Base-by-base conservation (phyloP, 1,140 invertebrate species). In the Brachionus koreanus region DNA sequence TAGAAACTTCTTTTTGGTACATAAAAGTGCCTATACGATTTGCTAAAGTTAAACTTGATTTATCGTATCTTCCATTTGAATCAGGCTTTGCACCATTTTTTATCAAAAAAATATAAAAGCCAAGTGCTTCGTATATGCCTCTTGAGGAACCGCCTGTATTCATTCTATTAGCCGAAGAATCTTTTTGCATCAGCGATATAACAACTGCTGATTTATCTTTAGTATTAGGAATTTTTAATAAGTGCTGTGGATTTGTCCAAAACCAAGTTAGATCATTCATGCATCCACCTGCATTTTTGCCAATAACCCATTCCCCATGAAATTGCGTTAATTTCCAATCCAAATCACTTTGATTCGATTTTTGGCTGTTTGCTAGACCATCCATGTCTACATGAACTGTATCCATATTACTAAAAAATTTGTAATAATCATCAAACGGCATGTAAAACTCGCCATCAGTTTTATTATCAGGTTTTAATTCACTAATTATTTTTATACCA, bases 401-500 rank as follows among this genome's bases (percentile, higher is more conserved):
- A 12, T 83, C 65, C 33, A 76, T 37, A 25, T n/a, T 16, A 10
- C 29, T 46, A 43, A 72, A 82, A 72, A 67, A 39, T 16, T 25
- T 74, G 12, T 25, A 39, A 25, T 42, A 89, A 83, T 89, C 88
- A 37, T 84, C 75, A 83, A 87, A 90, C 13, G 87, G 87, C 88
- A 90, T 90, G 89, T 89, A 90, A 84, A 90, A 90, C 83, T 90
- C 89, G 1, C 90, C 90, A 83, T 90, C 89, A 9, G 9, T 6
- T 42, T 39, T 13, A 16, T n/a, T 25, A 5, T 63, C 10, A 12
- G 49, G 61, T 19, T 79, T 57, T 25, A 79, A 23, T 5, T 19
- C 10, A 35, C 85, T 84, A 35, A 85, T 85, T 1, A 85, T 83
- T 42, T 86, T 83, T 23, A 86, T 75, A 5, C 86, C 85, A 13